Evolutionary conservation across 2,113 vertebrate genomes (phyloP).

Genomic region (Burhinus bistriatus): DNA sequence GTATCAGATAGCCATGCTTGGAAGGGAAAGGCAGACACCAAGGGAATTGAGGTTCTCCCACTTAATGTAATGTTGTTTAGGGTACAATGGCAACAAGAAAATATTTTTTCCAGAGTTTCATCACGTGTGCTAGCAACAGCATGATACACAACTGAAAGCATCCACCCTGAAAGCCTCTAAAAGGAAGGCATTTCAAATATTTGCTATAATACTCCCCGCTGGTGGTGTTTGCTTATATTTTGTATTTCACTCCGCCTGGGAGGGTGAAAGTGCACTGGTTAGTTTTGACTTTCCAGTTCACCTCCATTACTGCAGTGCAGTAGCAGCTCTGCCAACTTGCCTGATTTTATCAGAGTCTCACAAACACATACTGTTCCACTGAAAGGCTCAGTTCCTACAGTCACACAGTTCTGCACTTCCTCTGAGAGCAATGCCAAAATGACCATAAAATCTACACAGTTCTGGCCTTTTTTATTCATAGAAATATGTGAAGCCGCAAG

Average conservation of each 20-base stretch:
- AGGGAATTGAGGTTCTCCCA: background rate
- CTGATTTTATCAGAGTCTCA: background rate
- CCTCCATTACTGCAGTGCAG: background rate
- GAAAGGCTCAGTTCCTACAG: background rate
- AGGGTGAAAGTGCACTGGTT: background rate
- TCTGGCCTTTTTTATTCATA: background rate
- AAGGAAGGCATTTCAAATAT: slow-evolving; percentile 21
- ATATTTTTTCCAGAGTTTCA: background rate
- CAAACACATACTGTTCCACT: background rate
- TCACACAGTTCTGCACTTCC: background rate
- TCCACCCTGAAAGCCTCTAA: background rate
- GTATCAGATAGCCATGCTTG: background rate
- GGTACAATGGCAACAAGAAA: background rate
- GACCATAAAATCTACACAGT: background rate
- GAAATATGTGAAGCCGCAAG: background rate
- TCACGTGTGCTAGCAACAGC: background rate
- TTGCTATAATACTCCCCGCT: background rate
- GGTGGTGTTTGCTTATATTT: slow-evolving; percentile 14
- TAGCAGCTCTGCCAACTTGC: background rate
- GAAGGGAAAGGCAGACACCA: background rate
- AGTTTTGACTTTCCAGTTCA: slow-evolving; percentile 4
- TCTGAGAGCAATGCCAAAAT: background rate
- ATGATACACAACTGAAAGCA: background rate
- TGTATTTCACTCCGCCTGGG: background rate
- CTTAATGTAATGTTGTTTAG: background rate